A percentile compares a stretch with the other conserved stretches of the same genome.
These are phyloP conservation scores for Myotis planiceps DNA, from an alignment of 2,797 vertebrate species.

Conservation along the genomic window DNA sequence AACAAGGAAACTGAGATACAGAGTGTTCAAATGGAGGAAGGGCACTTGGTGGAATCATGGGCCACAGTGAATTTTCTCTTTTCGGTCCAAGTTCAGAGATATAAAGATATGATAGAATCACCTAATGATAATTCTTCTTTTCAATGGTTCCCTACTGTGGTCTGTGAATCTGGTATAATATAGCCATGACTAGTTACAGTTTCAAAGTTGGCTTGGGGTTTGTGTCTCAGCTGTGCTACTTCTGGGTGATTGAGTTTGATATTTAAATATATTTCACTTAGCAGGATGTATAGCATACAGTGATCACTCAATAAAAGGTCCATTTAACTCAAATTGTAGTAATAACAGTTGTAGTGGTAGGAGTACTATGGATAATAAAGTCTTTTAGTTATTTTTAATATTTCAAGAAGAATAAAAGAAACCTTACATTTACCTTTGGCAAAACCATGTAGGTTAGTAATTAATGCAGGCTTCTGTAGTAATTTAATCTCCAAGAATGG, in stretches of 20 bases:
- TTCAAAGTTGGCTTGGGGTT: background rate
- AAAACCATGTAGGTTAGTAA: background rate
- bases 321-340: background rate
- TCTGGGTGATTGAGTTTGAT: background rate
- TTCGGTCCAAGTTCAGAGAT: background rate
- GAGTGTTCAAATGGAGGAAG: background rate
- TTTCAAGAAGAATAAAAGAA: constrained; percentile 22
- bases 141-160: background rate
- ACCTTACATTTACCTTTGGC: background rate
- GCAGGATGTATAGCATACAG: background rate
- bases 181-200: background rate
- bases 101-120: background rate
- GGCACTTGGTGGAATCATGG: background rate
- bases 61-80: background rate
- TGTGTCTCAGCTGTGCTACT: background rate
- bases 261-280: background rate
- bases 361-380: background rate
- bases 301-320: background rate
- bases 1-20: constrained; percentile 44
- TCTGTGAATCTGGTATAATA: background rate
- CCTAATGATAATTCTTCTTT: background rate
- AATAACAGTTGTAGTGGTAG: background rate
- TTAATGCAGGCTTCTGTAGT: background rate
- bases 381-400: background rate
- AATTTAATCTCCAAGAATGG: background rate